Evolutionary conservation across 1,140 invertebrate genomes (phyloP), one percentile per base, ranked within the genome.

Genomic region (Macrotrachela quadricornifera): DNA sequence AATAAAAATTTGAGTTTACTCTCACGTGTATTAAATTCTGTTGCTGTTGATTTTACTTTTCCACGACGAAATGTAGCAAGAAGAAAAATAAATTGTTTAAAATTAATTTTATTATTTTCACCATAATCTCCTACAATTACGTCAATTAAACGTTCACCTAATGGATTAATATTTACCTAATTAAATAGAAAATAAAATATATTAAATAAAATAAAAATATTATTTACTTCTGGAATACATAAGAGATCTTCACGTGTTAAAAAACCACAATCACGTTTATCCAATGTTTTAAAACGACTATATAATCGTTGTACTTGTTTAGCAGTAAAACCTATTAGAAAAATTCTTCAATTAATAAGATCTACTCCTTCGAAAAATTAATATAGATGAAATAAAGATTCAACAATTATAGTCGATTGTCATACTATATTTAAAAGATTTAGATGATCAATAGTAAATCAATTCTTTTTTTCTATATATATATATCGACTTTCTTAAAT

Each of bases 291-390:
- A 64, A 97, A 97, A 56, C 92, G 78, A 54, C 86, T 94, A 70
- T 95, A 97, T 3, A 97, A 71, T 6, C 92, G 75, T 68, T 95
- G 87, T 58, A 99, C 96, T 76, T 99, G 92, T 67, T 90, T 94
- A 21, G 41, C 41, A 36, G 85, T 81, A 36, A 87, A 91, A 73
- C 95, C 46, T 30, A 8, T 30, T n/a, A n/a, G n/a, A n/a, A n/a
- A n/a, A n/a, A n/a, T n/a, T n/a, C n/a, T n/a, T n/a, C n/a, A n/a
- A n/a, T n/a, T n/a, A n/a, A n/a, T n/a, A n/a, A n/a, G n/a, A n/a
- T n/a, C n/a, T n/a, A n/a, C n/a, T n/a, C n/a, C n/a, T n/a, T n/a
- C n/a, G n/a, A n/a, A n/a, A n/a, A 30, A 30, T 30, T 2, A 30
- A 30, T 30, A 30, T n/a, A n/a, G n/a, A n/a, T n/a, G n/a, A n/a